These are phyloP conservation scores for Conistra vaccinii DNA, from an alignment of 2,888 invertebrate genomes.

Conservation along the genomic window DNA sequence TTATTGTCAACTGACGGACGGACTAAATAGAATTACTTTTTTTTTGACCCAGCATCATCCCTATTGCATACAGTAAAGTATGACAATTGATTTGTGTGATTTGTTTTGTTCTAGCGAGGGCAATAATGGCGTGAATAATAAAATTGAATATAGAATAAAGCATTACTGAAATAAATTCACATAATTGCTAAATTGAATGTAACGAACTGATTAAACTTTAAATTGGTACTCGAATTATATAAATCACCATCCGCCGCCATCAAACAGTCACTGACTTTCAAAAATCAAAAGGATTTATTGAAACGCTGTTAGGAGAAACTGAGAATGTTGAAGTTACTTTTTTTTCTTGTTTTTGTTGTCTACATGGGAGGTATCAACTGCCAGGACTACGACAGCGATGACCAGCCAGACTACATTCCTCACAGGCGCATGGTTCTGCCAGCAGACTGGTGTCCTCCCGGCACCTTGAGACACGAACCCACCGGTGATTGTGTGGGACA, in stretches of 20 bases:
- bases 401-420: not conserved
- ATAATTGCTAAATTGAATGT: not conserved
- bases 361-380: no score
- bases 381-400: not conserved
- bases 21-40: no score
- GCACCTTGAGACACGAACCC: no score
- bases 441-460: no score
- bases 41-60: no score
- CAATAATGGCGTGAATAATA: no score
- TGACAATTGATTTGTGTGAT: not conserved
- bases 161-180: not conserved
- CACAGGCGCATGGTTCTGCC: no score
- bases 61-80: not conserved
- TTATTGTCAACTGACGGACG: no score
- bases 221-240: not conserved
- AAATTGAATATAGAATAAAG: not conserved
- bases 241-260: not conserved
- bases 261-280: not conserved
- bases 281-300: no score
- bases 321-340: constrained; percentile 1
- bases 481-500: no score
- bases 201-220: not conserved
- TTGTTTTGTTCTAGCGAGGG: no score
- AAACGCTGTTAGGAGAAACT: not conserved
- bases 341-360: not conserved